Base-by-base conservation (phyloP, 1,140 invertebrate species). In the Copidosoma floridanum region DNA sequence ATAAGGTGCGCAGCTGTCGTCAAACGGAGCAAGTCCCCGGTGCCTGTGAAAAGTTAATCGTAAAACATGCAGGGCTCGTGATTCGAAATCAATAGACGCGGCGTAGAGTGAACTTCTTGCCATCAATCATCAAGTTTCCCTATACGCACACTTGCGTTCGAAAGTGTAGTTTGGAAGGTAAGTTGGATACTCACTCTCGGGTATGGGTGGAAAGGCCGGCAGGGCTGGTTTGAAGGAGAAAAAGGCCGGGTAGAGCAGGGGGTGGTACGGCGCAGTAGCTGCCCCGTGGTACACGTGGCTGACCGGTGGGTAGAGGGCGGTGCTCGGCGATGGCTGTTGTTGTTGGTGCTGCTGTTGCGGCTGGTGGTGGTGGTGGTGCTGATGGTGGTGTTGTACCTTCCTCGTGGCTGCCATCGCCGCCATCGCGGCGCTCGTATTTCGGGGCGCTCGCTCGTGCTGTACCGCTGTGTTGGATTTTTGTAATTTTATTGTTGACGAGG, bases 401-500 rank as follows among this genome's bases (percentile, higher is more conserved):
- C 47, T 40, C 60, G 60, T 48, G 2, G 27, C 32, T 43, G 55
- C 37, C 50, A 53, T 57, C 43, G 84, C 76, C 23, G 78, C 68
- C 56, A 81, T 71, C 37, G 81, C 69, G 2, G 77, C 74, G 16
- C 84, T 70, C 60, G 74, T 75, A 63, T 71, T 83, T 59, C 92
- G 79, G 1, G 92, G 91, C 12, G 92, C 91, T 64, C 93, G 81
- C 78, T 95, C 92, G 77, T 95, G 91, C 73, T 95, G 92, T 4
- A 95, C 93, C 60, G 93, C 93, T 95, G 82, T 63, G 75, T n/a
- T n/a, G n/a, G n/a, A n/a, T n/a, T n/a, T n/a, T n/a, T n/a, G n/a
- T n/a, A n/a, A n/a, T n/a, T n/a, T n/a, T n/a, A n/a, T n/a, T n/a
- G n/a, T n/a, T n/a, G n/a, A n/a, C n/a, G n/a, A n/a, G n/a, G n/a